Conservation (phyloP, 1,140 invertebrate species). For the Riptortus pedestris region DNA sequence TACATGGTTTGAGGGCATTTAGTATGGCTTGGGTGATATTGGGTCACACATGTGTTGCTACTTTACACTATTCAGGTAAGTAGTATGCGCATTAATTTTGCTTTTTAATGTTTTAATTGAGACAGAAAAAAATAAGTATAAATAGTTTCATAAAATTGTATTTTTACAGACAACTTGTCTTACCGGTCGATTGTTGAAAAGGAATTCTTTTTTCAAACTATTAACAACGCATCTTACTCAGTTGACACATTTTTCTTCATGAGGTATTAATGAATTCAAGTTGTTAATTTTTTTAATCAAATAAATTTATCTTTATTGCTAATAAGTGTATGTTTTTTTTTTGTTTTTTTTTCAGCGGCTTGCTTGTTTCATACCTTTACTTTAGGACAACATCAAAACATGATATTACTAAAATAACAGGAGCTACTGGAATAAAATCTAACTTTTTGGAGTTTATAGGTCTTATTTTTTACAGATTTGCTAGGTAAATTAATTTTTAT, state of each 20-base stretch:
- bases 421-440: slow-evolving; percentile 54
- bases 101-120: too few relatives aligned
- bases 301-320: too few relatives aligned
- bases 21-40: slow-evolving; percentile 90
- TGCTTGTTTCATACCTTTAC: slow-evolving; percentile 72
- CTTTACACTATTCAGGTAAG: slow-evolving; percentile 64
- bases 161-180: slow-evolving; percentile 58
- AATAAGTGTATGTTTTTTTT: too few relatives aligned
- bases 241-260: slow-evolving; percentile 89
- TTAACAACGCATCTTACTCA: slow-evolving; percentile 76
- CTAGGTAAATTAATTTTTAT: slow-evolving; percentile 48
- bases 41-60: slow-evolving; percentile 75
- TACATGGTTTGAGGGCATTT: slow-evolving; percentile 70
- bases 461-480: slow-evolving; percentile 66
- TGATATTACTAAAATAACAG: slow-evolving; percentile 55
- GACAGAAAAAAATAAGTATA: too few relatives aligned
- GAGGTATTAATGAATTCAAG: slow-evolving; percentile 37
- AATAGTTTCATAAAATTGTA: background rate
- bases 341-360: slow-evolving; percentile 53
- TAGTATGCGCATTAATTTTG: too few relatives aligned
- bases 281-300: too few relatives aligned
- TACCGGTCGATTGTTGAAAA: slow-evolving; percentile 64
- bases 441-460: slow-evolving; percentile 64
- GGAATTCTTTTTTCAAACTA: slow-evolving; percentile 69
- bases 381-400: slow-evolving; percentile 69